These are phyloP conservation scores for Ethmia dodecea DNA, from an alignment of 2,888 invertebrate species.

Conservation along the genomic window DNA sequence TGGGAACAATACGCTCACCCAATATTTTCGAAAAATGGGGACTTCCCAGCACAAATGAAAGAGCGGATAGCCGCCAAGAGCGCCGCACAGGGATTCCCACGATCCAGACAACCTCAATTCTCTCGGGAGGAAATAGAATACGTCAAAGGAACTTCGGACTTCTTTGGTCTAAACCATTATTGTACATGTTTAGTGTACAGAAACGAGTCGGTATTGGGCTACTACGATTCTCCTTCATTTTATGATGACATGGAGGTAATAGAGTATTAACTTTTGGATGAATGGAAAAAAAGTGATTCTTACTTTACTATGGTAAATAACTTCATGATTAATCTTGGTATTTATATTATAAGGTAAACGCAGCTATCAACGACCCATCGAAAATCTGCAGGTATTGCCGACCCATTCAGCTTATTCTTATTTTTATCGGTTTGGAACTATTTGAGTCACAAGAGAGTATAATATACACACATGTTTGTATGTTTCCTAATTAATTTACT, in stretches of 20 bases:
- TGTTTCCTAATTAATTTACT: too few species aligned
- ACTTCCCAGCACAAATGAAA: constrained; percentile 79
- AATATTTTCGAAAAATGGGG: constrained; percentile 76
- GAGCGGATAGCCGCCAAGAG: constrained; percentile 74
- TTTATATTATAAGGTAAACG: too few species aligned
- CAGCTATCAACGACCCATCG: too few species aligned
- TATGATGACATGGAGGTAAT: constrained; percentile 29
- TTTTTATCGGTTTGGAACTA: too few species aligned
- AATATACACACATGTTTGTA: too few species aligned
- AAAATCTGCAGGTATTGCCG: too few species aligned
- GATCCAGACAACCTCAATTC: constrained; percentile 78
- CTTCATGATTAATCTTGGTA: too few species aligned
- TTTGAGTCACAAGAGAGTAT: too few species aligned
- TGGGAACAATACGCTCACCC: constrained; percentile 79
- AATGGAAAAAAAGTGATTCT: constrained; percentile 23
- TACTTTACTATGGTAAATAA: constrained; percentile 17
- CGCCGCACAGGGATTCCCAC: constrained; percentile 68
- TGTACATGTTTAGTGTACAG: constrained; percentile 59
- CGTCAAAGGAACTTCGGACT: constrained; percentile 79
- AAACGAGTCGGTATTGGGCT: constrained; percentile 28
- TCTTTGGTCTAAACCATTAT: constrained; percentile 84
- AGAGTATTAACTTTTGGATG: constrained; percentile 13
- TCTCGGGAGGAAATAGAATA: constrained; percentile 76
- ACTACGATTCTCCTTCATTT: constrained; percentile 27
- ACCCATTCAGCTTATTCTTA: too few species aligned